Evolutionary conservation across 2,113 vertebrate genomes (phyloP), one percentile per base, ranked within the genome.

Genomic region (Ptilonorhynchus violaceus): DNA sequence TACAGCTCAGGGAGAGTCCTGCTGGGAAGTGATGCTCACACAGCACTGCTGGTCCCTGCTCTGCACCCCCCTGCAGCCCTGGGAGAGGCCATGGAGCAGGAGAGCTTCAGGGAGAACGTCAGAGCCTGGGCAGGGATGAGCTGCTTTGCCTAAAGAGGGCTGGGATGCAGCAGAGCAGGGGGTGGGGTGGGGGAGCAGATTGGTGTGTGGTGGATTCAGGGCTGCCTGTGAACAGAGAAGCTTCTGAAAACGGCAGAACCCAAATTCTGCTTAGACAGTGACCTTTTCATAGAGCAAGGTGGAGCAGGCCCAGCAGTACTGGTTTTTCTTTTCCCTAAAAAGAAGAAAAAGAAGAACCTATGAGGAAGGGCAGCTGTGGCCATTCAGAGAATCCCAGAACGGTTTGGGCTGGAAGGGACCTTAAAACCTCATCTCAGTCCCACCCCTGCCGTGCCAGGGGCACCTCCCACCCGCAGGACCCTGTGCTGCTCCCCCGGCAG

Each of bases 1-100:
- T 35, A 0, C 7, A 0, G 3, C 1, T 17, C 14, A 4, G 70
- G 22, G 66, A 10, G 6, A 33, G 39, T 18, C 11, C 1, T 0
- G 22, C 49, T 39, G 68, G 22, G 28, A 10, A 37, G 1, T 0
- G 63, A 2, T 3, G 31, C 3, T 11, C 21, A 27, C 30, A 3
- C 7, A 1, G 44, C 31, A 0, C 42, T 6, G 42, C 46, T 17
- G 20, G 9, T 17, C 3, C 13, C 4, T 37, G 44, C 17, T 7
- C 27, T 6, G 2, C 55, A 1, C 3, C 5, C 13, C 21, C 46
- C 69, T 31, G 11, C 35, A 13, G 67, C 39, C 31, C 27, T 0
- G 39, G 3, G 11, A 46, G 16, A 3, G 19, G 2, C 3, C 2
- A 0, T 3, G 6, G 80, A n/a, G n/a, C 2, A 31, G 15, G 4